Percentiles rank a stretch among this genome's conserved stretches.
These are phyloP conservation scores for Sarcophaga bullata DNA, from an alignment of 1,140 invertebrate species.

Conservation along the genomic window DNA sequence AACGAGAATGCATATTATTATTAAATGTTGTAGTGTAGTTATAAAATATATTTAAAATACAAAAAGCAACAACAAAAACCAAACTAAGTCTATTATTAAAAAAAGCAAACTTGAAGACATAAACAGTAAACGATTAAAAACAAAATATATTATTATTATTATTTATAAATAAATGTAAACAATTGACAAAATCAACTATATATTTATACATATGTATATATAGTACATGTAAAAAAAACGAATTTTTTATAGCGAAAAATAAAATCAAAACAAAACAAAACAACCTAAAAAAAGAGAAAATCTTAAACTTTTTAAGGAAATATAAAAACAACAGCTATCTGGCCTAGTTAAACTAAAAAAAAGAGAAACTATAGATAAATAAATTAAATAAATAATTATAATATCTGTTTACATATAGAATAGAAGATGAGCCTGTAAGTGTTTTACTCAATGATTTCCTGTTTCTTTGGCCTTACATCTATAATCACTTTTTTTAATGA, in stretches of 20 bases:
- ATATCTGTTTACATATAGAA: too few species aligned
- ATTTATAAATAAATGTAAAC: constrained; percentile 10
- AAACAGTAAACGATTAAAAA: neutral
- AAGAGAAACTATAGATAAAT: neutral
- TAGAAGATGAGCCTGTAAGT: too few species aligned
- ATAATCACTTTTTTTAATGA: too few species aligned
- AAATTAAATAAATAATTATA: neutral
- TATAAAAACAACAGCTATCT: neutral
- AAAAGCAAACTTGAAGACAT: neutral
- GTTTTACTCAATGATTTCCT: too few species aligned
- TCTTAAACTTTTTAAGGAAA: neutral
- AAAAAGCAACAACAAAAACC: neutral
- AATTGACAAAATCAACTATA: constrained; percentile 29
- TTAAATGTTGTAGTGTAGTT: constrained; percentile 45
- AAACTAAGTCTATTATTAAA: constrained; percentile 37
- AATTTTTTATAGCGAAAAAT: constrained; percentile 39
- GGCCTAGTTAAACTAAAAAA: neutral
- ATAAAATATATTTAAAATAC: neutral
- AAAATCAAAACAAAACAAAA: neutral
- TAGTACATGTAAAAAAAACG: constrained; percentile 21
- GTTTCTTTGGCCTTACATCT: too few species aligned
- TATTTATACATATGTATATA: constrained; percentile 25
- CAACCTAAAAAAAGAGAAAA: too few species aligned
- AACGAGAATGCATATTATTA: constrained; percentile 43
- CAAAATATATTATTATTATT: neutral